Percentiles rank a stretch among this genome's conserved stretches.
Conservation (phyloP, 2,113 vertebrate species). For the Psephotus haematonotus region DNA sequence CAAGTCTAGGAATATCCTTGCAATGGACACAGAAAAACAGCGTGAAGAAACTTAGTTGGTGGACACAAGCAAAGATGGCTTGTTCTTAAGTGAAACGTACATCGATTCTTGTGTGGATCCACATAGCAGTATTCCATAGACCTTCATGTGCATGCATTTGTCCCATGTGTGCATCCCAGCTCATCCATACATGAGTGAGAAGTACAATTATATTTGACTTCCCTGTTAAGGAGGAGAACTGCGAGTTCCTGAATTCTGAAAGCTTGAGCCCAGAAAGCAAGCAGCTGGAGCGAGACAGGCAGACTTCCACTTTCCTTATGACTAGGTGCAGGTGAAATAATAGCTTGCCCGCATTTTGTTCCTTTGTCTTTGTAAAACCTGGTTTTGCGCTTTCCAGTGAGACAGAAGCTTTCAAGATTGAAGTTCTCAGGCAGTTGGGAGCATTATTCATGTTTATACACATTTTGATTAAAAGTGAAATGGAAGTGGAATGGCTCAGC, state of each 20-base stretch:
- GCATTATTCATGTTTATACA: background rate
- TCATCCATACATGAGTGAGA: background rate
- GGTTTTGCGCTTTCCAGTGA: background rate
- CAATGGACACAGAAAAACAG: background rate
- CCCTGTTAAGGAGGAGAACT: background rate
- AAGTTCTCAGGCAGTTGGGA: background rate
- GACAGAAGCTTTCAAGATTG: background rate
- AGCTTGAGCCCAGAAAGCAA: background rate
- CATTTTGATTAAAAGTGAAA: background rate
- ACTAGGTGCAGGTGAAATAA: background rate
- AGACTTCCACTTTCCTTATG: background rate
- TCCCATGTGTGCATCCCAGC: background rate
- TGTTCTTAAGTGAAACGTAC: background rate
- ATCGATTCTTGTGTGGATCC: background rate
- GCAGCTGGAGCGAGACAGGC: background rate
- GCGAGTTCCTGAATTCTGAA: background rate
- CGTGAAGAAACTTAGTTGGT: background rate
- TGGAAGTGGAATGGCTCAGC: background rate
- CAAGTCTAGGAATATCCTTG: background rate
- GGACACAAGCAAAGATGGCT: background rate
- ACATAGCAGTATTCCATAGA: background rate
- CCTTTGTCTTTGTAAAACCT: background rate
- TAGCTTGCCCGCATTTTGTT: background rate
- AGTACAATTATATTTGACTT: background rate
- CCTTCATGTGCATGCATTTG: background rate